Evolutionary conservation across 1,140 invertebrate genomes (phyloP), one percentile per base, ranked within the genome.

Genomic region (Drosophila bifasciata): DNA sequence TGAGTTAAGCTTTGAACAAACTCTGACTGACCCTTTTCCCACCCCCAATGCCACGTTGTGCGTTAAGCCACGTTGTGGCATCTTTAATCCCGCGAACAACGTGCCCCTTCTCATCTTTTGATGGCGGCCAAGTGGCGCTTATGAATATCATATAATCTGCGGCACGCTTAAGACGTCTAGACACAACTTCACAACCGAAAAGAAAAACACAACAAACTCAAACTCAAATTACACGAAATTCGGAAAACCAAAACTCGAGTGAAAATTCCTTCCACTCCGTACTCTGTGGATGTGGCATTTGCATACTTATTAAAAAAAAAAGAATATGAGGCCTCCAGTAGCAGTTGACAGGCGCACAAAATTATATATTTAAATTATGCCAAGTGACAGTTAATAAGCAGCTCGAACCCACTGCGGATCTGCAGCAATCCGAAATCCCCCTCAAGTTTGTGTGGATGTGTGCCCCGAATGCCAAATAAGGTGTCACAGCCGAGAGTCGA

Each of bases 291-390:
- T 39, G 55, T 39, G 48, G n/a, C 55, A 86, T 85, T 85, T 85
- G 73, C 81, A 86, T 86, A 78, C 74, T 86, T 86, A 86, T 86
- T 86, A 86, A 86, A 86, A 85, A 86, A 86, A 86, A 85, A 86
- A 59, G 40, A 32, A 70, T 70, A 77, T 70, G 52, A 86, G 59
- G 61, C 53, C 39, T 28, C 25, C 25, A 28, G 8, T 7, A 28
- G 25, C 28, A 28, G 28, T 28, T 28, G 28, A 28, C 40, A 58
- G 79, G 23, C 57, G 60, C 45, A 40, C 23, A 23, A 67, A 67
- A 85, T 80, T 86, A 86, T 74, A 64, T 72, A 84, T 80, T 85
- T 69, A 85, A 85, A 77, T 83, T 74, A 50, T 70, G 69, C 45
- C 52, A 66, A 76, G 69, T 66, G 67, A 58, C 75, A 69, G 63